Percentiles rank a stretch among this genome's conserved stretches.
Evolutionary conservation across 2,113 vertebrate species (phyloP).

Genomic region (Zosterops lateralis): DNA sequence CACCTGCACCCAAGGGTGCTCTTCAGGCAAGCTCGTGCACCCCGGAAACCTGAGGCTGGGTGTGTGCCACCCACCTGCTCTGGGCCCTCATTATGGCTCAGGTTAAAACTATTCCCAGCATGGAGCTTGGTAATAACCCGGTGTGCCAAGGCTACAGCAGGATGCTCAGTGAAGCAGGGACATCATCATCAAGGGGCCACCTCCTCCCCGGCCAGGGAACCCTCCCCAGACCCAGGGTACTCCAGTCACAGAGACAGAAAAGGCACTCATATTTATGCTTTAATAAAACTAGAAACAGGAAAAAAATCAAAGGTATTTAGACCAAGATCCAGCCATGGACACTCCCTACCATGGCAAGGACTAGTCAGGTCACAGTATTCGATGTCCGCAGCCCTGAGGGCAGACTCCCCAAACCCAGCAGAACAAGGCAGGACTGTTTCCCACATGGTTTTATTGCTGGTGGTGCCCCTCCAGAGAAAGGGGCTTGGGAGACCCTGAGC

Average conservation of each 20-base stretch:
- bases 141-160: fast-evolving
- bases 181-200: fast-evolving
- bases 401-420: background rate
- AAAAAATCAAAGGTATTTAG: background rate
- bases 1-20: background rate
- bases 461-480: background rate
- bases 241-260: background rate
- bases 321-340: background rate
- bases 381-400: fast-evolving
- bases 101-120: background rate
- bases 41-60: background rate
- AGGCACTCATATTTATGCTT: background rate
- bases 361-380: slow-evolving; percentile 20
- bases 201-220: background rate
- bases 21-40: background rate
- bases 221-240: background rate
- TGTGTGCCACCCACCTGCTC: background rate
- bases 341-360: background rate
- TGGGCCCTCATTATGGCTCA: slow-evolving; percentile 12
- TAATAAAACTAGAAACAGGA: slow-evolving; percentile 27
- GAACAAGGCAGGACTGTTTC: background rate
- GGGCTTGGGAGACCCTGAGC: background rate
- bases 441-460: background rate
- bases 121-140: background rate
- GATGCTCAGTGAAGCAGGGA: fast-evolving